Conservation (phyloP, 1,140 invertebrate genomes). For the Saccostrea cuccullata region DNA sequence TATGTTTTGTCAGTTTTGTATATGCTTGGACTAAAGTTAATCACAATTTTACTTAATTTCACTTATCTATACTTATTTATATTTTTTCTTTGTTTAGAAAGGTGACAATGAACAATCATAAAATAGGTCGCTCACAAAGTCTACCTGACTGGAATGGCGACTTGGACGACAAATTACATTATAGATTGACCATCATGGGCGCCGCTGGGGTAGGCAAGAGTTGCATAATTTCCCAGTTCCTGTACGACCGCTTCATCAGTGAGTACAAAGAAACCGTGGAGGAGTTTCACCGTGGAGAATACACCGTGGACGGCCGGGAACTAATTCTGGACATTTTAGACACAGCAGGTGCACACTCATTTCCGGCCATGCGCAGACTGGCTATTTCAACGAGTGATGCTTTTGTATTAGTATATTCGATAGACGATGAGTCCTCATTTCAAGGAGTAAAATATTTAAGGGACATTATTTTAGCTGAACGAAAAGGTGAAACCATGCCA, state of each 20-base stretch:
- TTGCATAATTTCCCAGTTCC: conserved; percentile 93
- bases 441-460: conserved; percentile 80
- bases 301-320: conserved; percentile 82
- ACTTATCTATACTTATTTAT: background rate
- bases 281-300: conserved; percentile 94
- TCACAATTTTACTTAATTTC: background rate
- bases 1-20: background rate
- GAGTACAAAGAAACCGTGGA: conserved; percentile 95
- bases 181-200: conserved; percentile 82
- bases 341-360: conserved; percentile 90
- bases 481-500: conserved; percentile 56
- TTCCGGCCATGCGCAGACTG: conserved; percentile 95
- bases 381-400: conserved; percentile 93
- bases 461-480: conserved; percentile 64
- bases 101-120: background rate
- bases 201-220: conserved; percentile 94
- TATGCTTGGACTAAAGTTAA: background rate
- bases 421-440: conserved; percentile 89
- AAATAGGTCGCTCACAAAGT: conserved; percentile 25
- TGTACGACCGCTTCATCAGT: conserved; percentile 84
- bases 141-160: conserved; percentile 26
- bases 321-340: conserved; percentile 85
- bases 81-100: background rate
- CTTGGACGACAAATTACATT: conserved; percentile 78
- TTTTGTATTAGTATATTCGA: conserved; percentile 93